Percentiles rank a stretch among this genome's conserved stretches.
phyloP scores from a whole-genome alignment of 2,113 vertebrate species.

The Larimichthys crocea region DNA sequence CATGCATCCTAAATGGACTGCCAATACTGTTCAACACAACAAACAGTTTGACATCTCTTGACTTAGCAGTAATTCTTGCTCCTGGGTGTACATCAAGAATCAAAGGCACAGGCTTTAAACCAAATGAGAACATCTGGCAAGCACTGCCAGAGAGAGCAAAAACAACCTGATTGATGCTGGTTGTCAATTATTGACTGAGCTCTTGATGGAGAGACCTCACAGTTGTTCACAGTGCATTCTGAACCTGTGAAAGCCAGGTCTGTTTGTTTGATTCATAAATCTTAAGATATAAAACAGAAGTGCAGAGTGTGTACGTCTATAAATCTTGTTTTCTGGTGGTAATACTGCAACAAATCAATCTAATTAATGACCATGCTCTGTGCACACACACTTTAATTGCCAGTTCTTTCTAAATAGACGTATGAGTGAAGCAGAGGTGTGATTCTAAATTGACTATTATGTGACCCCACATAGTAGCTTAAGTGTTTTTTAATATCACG shows the following conservation, averaged over 20 bases:
- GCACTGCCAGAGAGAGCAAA: slow-evolving; percentile 18
- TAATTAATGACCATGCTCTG: background rate
- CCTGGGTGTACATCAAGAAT: slow-evolving; percentile 38
- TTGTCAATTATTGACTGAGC: slow-evolving; percentile 38
- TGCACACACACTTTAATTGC: background rate
- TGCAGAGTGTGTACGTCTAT: background rate
- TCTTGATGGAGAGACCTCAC: slow-evolving; percentile 26
- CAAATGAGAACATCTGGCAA: slow-evolving; percentile 25
- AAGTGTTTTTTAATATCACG: background rate
- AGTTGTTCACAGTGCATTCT: slow-evolving; percentile 30
- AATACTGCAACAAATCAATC: background rate
- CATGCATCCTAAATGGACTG: slow-evolving; percentile 39
- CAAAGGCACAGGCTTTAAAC: slow-evolving; percentile 39
- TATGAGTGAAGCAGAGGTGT: background rate
- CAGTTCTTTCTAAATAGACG: too few relatives aligned
- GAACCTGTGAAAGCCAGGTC: slow-evolving; percentile 10
- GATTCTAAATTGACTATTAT: background rate
- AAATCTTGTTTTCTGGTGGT: background rate
- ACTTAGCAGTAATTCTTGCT: slow-evolving; percentile 58
- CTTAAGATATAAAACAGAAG: background rate
- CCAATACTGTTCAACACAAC: slow-evolving; percentile 48
- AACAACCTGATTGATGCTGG: slow-evolving; percentile 38
- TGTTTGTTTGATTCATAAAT: background rate
- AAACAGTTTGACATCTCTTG: slow-evolving; percentile 42
- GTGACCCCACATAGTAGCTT: background rate